A percentile compares a stretch with the other conserved stretches of the same genome.
Evolutionary conservation across 2,113 vertebrate species (phyloP).

Genomic region (Garra rufa): DNA sequence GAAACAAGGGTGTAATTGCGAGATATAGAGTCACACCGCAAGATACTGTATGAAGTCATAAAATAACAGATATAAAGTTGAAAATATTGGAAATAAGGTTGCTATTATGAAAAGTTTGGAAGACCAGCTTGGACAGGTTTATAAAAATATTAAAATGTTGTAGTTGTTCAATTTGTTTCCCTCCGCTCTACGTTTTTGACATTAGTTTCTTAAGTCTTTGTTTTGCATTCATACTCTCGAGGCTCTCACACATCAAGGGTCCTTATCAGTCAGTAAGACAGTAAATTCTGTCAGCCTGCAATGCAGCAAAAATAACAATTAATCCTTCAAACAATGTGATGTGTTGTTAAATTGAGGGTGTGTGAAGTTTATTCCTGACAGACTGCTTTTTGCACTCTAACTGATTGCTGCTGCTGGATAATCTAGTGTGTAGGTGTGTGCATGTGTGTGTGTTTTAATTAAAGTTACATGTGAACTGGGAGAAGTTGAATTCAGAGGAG

Average conservation of each 20-base stretch:
- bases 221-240: background rate
- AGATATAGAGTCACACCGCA: background rate
- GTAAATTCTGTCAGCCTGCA: slow-evolving; percentile 48
- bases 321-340: slow-evolving; percentile 64
- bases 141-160: too few relatives aligned
- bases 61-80: background rate
- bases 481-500: slow-evolving; percentile 73
- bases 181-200: background rate
- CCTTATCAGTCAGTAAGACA: slow-evolving; percentile 41
- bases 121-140: too few relatives aligned
- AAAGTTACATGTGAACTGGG: slow-evolving; percentile 69
- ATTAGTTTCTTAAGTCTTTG: slow-evolving; percentile 7
- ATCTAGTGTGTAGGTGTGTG: slow-evolving; percentile 60
- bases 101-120: too few relatives aligned
- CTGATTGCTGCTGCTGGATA: slow-evolving; percentile 68
- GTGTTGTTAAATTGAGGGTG: slow-evolving; percentile 56
- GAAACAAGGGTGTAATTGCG: background rate
- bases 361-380: slow-evolving; percentile 54
- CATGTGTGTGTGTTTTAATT: slow-evolving; percentile 75
- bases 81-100: too few relatives aligned
- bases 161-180: too few relatives aligned
- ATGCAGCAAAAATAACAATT: slow-evolving; percentile 56
- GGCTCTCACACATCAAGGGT: slow-evolving; percentile 4
- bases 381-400: slow-evolving; percentile 63
- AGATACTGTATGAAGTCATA: background rate